These are phyloP conservation scores for Pantherophis vulpinus DNA, from an alignment of 2,797 vertebrate species.

Conservation along the genomic window DNA sequence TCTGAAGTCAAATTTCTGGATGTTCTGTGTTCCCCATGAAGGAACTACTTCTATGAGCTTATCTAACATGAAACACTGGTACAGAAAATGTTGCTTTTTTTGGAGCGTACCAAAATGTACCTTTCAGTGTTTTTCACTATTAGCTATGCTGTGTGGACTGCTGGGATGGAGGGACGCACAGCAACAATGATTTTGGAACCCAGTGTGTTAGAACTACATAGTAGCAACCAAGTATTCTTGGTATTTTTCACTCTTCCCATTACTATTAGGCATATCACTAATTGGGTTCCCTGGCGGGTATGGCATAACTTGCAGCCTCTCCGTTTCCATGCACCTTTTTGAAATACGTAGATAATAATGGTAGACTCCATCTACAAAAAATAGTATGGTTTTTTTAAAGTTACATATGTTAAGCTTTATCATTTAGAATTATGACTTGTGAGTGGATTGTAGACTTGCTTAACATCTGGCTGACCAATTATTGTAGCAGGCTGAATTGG, in stretches of 20 bases:
- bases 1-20: not conserved
- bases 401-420: not conserved
- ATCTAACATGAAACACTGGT: not conserved
- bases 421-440: not conserved
- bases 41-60: not conserved
- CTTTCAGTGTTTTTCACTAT: not conserved
- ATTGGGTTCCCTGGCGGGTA: not conserved
- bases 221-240: not conserved
- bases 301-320: not conserved
- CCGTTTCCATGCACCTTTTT: not conserved
- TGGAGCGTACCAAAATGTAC: not conserved
- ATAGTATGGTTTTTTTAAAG: not conserved
- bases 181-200: not conserved
- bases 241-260: not conserved
- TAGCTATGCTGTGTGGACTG: not conserved
- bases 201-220: not conserved
- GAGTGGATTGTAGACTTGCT: not conserved
- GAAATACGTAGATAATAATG: not conserved
- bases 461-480: not conserved
- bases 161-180: rapidly evolving
- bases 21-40: not conserved
- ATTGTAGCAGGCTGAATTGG: not conserved
- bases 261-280: not conserved
- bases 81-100: not conserved
- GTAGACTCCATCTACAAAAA: not conserved